Conservation (phyloP, 2,888 invertebrate genomes). For the Polymixis lichenea region DNA sequence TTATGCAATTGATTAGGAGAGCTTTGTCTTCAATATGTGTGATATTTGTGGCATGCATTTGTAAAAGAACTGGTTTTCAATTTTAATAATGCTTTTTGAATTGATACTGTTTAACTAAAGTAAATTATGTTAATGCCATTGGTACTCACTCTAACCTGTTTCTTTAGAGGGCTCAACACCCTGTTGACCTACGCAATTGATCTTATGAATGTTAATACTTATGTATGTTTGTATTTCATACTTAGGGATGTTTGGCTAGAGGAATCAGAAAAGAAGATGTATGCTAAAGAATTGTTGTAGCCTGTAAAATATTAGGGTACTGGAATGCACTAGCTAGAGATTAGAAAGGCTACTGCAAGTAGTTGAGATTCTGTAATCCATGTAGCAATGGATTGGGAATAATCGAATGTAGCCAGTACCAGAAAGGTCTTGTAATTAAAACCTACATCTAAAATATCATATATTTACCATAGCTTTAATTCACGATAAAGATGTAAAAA, state of each 20-base stretch:
- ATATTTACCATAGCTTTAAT: conserved; percentile 49
- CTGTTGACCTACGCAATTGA: conserved; percentile 38
- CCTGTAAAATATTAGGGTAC: conserved; percentile 44
- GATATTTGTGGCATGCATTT: conserved; percentile 11
- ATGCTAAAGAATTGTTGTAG: conserved; percentile 37
- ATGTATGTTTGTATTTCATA: conserved; percentile 34
- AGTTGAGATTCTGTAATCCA: conserved; percentile 33
- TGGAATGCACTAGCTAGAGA: conserved; percentile 35
- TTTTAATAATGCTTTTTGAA: not conserved
- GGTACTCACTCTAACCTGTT: not conserved
- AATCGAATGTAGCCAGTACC: conserved; percentile 14
- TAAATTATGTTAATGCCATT: conserved; percentile 21
- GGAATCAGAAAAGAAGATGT: conserved; percentile 38
- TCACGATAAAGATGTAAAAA: conserved; percentile 12
- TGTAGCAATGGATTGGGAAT: conserved; percentile 18
- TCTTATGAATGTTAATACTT: conserved; percentile 53
- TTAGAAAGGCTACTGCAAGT: conserved; percentile 37
- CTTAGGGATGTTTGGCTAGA: conserved; percentile 22
- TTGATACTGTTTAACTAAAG: not conserved
- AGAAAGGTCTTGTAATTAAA: not conserved
- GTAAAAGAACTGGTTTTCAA: not conserved
- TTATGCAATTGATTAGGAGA: not conserved
- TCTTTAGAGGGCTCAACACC: conserved; percentile 21
- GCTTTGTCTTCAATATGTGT: not conserved
- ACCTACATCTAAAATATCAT: conserved; percentile 30